Evolutionary conservation across 1,140 invertebrate genomes (phyloP).

Genomic region (Reticulitermes speratus): DNA sequence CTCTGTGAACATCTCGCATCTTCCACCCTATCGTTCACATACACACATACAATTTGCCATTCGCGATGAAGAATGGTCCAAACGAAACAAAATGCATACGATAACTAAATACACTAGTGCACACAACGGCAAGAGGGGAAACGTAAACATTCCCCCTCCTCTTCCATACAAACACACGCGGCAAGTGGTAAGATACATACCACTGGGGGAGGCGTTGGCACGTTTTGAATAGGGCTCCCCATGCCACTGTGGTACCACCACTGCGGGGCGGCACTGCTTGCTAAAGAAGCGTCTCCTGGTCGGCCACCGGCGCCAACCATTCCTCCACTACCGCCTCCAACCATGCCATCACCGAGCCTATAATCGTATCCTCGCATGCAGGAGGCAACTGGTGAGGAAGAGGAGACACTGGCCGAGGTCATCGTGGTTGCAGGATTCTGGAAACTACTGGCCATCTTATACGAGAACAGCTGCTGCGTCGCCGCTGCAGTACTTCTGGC

Average conservation of each 20-base stretch:
- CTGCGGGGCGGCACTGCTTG: slow-evolving; percentile 55
- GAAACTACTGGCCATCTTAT: slow-evolving; percentile 69
- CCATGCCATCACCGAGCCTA: slow-evolving; percentile 48
- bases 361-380: slow-evolving; percentile 56
- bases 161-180: not conserved
- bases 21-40: not conserved
- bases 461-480: slow-evolving; percentile 74
- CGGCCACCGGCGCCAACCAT: slow-evolving; percentile 39
- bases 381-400: slow-evolving; percentile 38
- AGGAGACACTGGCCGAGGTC: slow-evolving; percentile 18
- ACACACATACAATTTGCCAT: not conserved
- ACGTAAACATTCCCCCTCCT: slow-evolving; percentile 22
- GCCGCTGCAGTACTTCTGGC: slow-evolving; percentile 58
- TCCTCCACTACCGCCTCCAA: slow-evolving; percentile 40
- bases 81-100: not conserved
- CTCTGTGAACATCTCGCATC: no score
- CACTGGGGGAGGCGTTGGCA: slow-evolving; percentile 17
- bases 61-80: not conserved
- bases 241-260: slow-evolving; percentile 54
- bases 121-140: not conserved
- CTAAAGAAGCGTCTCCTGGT: slow-evolving; percentile 47
- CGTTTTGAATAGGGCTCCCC: slow-evolving; percentile 28
- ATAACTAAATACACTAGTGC: not conserved
- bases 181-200: slow-evolving; percentile 27
- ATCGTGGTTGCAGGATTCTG: slow-evolving; percentile 25